Base-by-base conservation (phyloP, 2,797 vertebrate species). In the Crocodylus rhombifer region DNA sequence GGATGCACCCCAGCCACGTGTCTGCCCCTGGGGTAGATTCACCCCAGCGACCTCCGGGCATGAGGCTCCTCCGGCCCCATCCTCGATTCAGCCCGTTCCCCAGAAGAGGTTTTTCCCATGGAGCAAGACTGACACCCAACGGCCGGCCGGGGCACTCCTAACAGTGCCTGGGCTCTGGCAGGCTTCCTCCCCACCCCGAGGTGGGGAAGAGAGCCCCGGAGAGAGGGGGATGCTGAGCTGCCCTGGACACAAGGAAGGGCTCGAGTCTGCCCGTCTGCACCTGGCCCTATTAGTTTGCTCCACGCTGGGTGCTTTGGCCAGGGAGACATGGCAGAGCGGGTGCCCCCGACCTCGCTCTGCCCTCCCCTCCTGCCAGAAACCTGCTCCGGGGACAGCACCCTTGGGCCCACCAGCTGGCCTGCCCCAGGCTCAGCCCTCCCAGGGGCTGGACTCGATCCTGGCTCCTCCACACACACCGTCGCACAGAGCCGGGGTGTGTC, bases 41-140 rank as follows among this genome's bases (percentile, higher is more conserved):
- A 71, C 7, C 18, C 67, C 33, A 7, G 69, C 26, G 33, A 51
- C 69, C 69, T 51, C 23, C 7, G 51, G 69, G 36, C 51, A 14
- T 15, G 26, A 16, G 36, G 36, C 21, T 23, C 42, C 69, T 73
- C 13, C 21, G 13, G 21, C 21, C 71, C 36, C 33, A 55, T 51
- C 55, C 28, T 20, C 36, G 36, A 51, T 73, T 51, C 36, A 42
- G 23, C 36, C 23, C 21, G 23, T 73, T 73, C 69, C 36, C 14
- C 36, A 10, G 5, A 3, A 2, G 42, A 26, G 13, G 28, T 23
- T n/a, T 17, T 56, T 82, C 63, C 64, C 17, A 9, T 36, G 69
- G 84, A 65, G 69, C 88, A 90, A 85, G 88, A 76, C 36, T 81
- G 88, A 90, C 88, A 76, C 88, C 88, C 83, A 80, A 33, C 60